Evolutionary conservation across 1,140 invertebrate genomes (phyloP).

Genomic region (Panagrolaimus sp.): DNA sequence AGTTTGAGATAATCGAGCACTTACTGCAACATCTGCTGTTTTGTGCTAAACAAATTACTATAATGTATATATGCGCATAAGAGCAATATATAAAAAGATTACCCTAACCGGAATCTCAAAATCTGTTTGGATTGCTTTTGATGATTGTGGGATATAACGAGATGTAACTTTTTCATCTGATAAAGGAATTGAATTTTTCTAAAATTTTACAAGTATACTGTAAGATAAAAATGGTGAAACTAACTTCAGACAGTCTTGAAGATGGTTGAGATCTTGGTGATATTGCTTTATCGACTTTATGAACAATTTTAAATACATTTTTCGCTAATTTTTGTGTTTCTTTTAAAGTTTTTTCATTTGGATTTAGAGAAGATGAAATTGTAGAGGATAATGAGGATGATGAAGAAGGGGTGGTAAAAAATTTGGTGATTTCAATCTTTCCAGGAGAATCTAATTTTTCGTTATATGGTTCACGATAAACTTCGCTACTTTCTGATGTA

Average conservation of each 20-base stretch:
- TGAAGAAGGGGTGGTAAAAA: neutral
- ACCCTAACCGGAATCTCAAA: neutral
- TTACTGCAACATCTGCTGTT: neutral
- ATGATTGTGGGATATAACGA: no score
- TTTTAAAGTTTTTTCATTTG: neutral
- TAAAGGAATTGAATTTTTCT: no score
- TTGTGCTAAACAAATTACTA: neutral
- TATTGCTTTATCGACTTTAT: constrained; percentile 9
- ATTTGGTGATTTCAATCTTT: neutral
- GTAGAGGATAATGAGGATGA: neutral
- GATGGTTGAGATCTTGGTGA: neutral
- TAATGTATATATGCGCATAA: no score
- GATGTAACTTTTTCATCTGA: no score
- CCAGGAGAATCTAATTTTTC: neutral
- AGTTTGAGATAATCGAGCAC: neutral
- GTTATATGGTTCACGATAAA: neutral
- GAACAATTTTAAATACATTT: neutral
- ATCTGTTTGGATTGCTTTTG: constrained; percentile 6
- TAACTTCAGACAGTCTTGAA: no score
- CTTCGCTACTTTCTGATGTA: neutral
- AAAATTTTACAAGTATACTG: no score
- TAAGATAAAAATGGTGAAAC: no score
- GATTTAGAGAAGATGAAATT: neutral
- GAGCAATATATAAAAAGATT: no score
- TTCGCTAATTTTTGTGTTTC: constrained; percentile 8